Evolutionary conservation across 2,888 invertebrate genomes (phyloP).

Genomic region (Fissipunctia ypsillon): DNA sequence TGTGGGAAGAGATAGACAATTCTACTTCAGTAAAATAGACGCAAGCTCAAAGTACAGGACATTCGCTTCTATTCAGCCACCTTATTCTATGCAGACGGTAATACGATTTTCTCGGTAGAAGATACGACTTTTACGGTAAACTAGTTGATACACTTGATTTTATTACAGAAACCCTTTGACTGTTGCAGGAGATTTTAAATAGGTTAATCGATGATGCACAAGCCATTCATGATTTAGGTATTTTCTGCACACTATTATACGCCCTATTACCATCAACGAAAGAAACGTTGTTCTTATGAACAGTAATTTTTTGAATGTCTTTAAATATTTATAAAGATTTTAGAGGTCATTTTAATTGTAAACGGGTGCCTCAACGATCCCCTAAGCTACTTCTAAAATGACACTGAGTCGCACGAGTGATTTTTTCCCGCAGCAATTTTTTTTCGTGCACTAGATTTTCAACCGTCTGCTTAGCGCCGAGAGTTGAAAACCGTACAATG

Average conservation of each 20-base stretch:
- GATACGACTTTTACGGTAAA: constrained; percentile 28
- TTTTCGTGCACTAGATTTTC: too few species aligned
- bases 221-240: background rate
- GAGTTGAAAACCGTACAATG: too few species aligned
- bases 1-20: background rate
- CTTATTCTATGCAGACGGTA: constrained; percentile 26
- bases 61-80: constrained; percentile 6
- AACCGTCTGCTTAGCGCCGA: too few species aligned
- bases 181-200: constrained; percentile 9
- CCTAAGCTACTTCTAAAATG: background rate
- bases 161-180: constrained; percentile 38
- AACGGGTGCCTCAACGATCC: background rate
- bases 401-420: too few species aligned
- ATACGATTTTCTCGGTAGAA: constrained; percentile 42
- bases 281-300: background rate
- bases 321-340: background rate
- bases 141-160: constrained; percentile 39
- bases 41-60: too few species aligned
- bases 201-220: constrained; percentile 8
- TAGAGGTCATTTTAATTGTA: background rate
- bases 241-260: background rate
- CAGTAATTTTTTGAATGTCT: background rate
- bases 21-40: background rate
- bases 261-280: background rate
- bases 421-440: too few species aligned